phyloP scores from a whole-genome alignment of 2,888 invertebrate species.

The Diarsia mendica region DNA sequence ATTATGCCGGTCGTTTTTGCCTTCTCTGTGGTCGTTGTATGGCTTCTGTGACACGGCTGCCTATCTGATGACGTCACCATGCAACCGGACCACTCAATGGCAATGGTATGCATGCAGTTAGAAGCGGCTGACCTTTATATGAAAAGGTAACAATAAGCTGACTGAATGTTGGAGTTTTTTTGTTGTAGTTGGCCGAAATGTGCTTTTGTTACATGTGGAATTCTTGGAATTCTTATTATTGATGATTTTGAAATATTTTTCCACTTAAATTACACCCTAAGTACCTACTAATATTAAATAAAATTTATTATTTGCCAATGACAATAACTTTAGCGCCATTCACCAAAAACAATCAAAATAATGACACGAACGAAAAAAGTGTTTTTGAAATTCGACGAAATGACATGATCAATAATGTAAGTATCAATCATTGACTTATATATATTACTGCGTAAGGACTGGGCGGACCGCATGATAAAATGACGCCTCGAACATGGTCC shows the following conservation, averaged over 20 bases:
- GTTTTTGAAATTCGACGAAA: neutral
- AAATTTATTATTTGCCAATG: neutral
- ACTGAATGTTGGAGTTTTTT: constrained; percentile 21
- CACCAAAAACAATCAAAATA: neutral
- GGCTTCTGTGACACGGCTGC: constrained; percentile 87
- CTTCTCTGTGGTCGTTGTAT: constrained; percentile 73
- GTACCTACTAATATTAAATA: neutral
- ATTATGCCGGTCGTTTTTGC: constrained; percentile 69
- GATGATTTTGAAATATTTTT: neutral
- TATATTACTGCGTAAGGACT: too few relatives aligned
- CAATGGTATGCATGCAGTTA: constrained; percentile 74
- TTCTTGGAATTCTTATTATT: constrained; percentile 23
- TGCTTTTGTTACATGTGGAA: neutral
- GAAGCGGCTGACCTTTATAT: constrained; percentile 63
- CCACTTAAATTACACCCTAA: neutral
- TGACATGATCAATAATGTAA: neutral
- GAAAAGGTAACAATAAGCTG: constrained; percentile 59
- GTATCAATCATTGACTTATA: too few relatives aligned
- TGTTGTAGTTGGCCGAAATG: constrained; percentile 20
- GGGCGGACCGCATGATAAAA: too few relatives aligned
- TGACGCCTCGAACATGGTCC: too few relatives aligned
- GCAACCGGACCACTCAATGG: constrained; percentile 78
- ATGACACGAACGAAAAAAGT: neutral
- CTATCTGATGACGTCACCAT: constrained; percentile 85
- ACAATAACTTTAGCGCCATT: neutral